Evolutionary conservation across 1,140 invertebrate genomes (phyloP).

Genomic region (Temnothorax nylanderi): DNA sequence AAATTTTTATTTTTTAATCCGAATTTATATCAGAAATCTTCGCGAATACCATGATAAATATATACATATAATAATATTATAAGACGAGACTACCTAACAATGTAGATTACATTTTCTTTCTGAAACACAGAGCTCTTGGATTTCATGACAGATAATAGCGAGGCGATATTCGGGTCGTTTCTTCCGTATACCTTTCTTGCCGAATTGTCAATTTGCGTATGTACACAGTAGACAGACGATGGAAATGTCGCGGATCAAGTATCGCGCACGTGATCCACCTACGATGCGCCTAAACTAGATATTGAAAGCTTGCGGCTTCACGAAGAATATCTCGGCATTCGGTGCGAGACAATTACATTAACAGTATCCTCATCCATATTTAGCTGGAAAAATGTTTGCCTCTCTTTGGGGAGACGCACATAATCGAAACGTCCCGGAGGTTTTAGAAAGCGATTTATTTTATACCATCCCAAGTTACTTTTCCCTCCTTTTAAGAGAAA

Average conservation of each 20-base stretch:
- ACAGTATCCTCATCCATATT: background rate
- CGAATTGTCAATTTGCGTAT: constrained; percentile 29
- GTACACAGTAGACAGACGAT: constrained; percentile 12
- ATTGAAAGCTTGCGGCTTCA: background rate
- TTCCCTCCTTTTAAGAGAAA: constrained; percentile 6
- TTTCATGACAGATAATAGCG: background rate
- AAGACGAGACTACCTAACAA: background rate
- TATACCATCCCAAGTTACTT: background rate
- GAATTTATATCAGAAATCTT: background rate
- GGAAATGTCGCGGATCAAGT: constrained; percentile 18
- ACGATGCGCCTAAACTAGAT: background rate
- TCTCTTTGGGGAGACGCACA: background rate
- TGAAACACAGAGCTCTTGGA: constrained; percentile 1
- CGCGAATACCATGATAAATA: background rate
- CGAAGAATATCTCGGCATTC: background rate
- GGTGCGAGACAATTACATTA: constrained; percentile 10
- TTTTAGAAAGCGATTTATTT: constrained; percentile 19
- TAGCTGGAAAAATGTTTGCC: background rate
- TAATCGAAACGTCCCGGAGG: constrained; percentile 1
- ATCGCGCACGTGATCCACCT: constrained; percentile 32
- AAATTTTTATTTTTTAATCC: no score
- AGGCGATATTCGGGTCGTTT: constrained; percentile 13
- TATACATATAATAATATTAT: background rate
- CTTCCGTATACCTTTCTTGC: background rate
- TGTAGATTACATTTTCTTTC: background rate